Evolutionary conservation across 2,113 vertebrate species (phyloP).

Genomic region (Rhadina sibilatrix): DNA sequence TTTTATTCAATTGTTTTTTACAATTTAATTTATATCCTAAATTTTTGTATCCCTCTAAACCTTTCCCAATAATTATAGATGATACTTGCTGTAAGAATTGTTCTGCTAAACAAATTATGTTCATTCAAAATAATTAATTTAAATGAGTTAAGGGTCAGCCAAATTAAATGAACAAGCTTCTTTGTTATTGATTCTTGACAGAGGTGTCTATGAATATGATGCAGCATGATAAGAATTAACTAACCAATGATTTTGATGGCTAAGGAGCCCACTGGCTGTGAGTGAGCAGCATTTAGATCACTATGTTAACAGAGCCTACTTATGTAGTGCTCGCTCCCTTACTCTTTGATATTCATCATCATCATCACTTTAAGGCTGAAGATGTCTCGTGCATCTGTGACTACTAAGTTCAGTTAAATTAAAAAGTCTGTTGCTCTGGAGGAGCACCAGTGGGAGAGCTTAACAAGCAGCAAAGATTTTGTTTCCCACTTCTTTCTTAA

Average conservation of each 20-base stretch:
- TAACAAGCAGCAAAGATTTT: not conserved
- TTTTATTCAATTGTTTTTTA: not conserved
- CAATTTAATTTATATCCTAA: not conserved
- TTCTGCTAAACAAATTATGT: not conserved
- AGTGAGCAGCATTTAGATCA: not conserved
- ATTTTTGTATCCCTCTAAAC: not conserved
- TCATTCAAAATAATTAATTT: not conserved
- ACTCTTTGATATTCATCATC: not conserved
- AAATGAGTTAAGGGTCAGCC: not conserved
- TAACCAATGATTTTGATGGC: not conserved
- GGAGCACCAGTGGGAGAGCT: not conserved
- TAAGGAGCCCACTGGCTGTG: not conserved
- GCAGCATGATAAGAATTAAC: not conserved
- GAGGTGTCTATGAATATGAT: slow-evolving; percentile 8
- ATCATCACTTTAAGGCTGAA: not conserved
- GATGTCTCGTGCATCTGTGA: not conserved
- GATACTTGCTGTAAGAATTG: not conserved
- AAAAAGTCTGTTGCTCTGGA: not conserved
- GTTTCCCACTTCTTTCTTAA: not conserved
- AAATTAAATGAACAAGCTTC: not conserved
- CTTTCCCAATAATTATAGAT: not conserved
- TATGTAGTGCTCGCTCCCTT: accelerated
- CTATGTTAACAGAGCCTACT: not conserved
- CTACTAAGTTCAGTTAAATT: not conserved
- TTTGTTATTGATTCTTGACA: slow-evolving; percentile 8